Percentiles rank a stretch among this genome's conserved stretches.
Evolutionary conservation across 30 jellyfish, hydroid and myxozoan genomes (phyloP).

Genomic region (Hydractinia symbiolongicarpus): DNA sequence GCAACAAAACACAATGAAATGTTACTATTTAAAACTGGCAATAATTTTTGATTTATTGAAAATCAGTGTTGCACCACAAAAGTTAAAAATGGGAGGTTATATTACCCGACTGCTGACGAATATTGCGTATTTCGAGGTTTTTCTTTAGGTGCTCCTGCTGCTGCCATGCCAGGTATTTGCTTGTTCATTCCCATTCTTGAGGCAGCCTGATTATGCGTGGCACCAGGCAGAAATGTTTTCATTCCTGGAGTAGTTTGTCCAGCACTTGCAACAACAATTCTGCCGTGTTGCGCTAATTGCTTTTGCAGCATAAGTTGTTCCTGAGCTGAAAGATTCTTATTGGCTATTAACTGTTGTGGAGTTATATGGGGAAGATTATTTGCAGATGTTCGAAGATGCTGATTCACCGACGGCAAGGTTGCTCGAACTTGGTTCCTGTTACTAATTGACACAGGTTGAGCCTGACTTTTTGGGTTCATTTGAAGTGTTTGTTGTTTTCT

Average conservation of each 20-base stretch:
- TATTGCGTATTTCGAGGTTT: conserved; percentile 44
- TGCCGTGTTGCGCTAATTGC: conserved; percentile 44
- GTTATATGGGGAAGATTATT: conserved; percentile 21
- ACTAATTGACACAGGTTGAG: conserved; percentile 26
- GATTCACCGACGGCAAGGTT: conserved; percentile 18
- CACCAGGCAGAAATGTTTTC: conserved; percentile 10
- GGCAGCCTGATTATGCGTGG: conserved; percentile 26
- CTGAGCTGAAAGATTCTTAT: conserved; percentile 37
- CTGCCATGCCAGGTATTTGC: conserved; percentile 6
- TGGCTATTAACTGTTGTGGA: conserved; percentile 55
- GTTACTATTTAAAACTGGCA: background rate
- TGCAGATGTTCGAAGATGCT: background rate
- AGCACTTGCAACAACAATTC: conserved; percentile 39
- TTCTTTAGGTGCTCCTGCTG: conserved; percentile 43
- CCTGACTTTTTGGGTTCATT: conserved; percentile 38
- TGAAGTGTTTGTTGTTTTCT: conserved; percentile 64
- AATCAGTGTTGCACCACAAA: background rate
- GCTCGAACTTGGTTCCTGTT: background rate
- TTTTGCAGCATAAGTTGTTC: conserved; percentile 43
- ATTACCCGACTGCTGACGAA: conserved; percentile 40
- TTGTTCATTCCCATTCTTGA: conserved; percentile 4
- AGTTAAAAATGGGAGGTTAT: background rate
- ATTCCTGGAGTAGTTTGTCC: conserved; percentile 44
- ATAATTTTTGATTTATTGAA: background rate
- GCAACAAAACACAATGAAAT: conserved; percentile 2